Evolutionary conservation across 2,797 vertebrate genomes (phyloP), one percentile per base, ranked within the genome.

Genomic region (Tapirus indicus): DNA sequence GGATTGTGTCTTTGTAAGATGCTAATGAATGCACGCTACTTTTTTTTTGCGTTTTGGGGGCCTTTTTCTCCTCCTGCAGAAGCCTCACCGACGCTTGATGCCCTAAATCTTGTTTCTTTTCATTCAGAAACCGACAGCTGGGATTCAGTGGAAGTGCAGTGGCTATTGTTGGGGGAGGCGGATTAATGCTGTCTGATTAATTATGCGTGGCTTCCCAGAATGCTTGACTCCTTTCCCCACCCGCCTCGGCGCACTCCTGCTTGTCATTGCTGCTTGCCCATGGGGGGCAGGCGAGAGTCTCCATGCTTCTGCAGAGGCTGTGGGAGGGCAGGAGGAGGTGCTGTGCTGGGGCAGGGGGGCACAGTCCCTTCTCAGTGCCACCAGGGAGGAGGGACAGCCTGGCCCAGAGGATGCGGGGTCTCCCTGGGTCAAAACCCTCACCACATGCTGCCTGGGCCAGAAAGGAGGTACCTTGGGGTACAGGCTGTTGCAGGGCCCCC

Each of bases 141-240:
- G 99, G 99, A 99, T 99, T 99, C 99, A 99, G 99, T 99, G 99
- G 99, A 99, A 99, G 99, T 99, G 99, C 99, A 98, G 99, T 97
- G 95, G 98, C 99, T 99, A 99, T 99, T 99, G 99, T 99, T 99
- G 97, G 99, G 98, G 97, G 98, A 99, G 99, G 99, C 99, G 99
- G 99, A 99, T 99, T 99, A 99, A 99, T 99, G 99, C 99, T 99
- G 99, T 99, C 99, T 99, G 99, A 99, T 99, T 99, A 99, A 99
- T 99, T 99, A 99, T 99, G 99, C 99, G 99, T 99, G 99, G 99
- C 99, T 99, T 99, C 99, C 99, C 99, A 99, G 99, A 99, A 99
- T 99, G 99, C 98, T 98, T 98, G 98, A 97, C 97, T 97, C 98
- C 97, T 98, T 99, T 98, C 98, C 98, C 96, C 47, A 91, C 98